Percentiles rank a stretch among this genome's conserved stretches.
These are phyloP conservation scores for Pristionchus exspectatus DNA, from an alignment of 2,888 invertebrate species.

Conservation along the genomic window DNA sequence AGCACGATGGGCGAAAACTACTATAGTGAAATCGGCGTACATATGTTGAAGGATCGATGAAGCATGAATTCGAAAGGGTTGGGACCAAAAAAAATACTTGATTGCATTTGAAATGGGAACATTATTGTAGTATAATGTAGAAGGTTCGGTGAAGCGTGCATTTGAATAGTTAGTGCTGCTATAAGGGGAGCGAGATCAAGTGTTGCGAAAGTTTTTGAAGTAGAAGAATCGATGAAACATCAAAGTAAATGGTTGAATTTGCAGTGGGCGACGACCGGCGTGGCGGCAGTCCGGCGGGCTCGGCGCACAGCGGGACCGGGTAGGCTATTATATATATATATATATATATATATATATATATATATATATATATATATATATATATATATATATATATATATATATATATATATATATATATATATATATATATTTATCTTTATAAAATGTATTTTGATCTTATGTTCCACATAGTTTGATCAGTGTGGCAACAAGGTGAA, in stretches of 20 bases:
- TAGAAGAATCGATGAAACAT: no score
- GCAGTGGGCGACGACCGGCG: slow-evolving; percentile 3
- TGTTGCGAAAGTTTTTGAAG: no score
- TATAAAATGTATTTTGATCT: not conserved
- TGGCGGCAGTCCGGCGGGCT: slow-evolving; percentile 30
- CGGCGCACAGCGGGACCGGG: slow-evolving; percentile 21
- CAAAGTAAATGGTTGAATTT: not conserved
- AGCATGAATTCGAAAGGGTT: not conserved
- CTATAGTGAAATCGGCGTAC: no score
- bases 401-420: not conserved
- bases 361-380: not conserved
- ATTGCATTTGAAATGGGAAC: no score
- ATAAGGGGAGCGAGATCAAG: no score
- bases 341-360: not conserved
- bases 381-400: not conserved
- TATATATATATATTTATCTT: not conserved
- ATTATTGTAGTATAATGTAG: no score
- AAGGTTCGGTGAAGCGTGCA: no score
- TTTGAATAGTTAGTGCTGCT: no score
- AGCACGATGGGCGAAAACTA: no score
- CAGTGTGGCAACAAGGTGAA: not conserved
- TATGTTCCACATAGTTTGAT: not conserved
- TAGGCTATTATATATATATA: not conserved
- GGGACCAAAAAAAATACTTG: not conserved
- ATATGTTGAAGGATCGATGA: not conserved